phyloP scores from a whole-genome alignment of 1,140 invertebrate genomes.

The Musca domestica region DNA sequence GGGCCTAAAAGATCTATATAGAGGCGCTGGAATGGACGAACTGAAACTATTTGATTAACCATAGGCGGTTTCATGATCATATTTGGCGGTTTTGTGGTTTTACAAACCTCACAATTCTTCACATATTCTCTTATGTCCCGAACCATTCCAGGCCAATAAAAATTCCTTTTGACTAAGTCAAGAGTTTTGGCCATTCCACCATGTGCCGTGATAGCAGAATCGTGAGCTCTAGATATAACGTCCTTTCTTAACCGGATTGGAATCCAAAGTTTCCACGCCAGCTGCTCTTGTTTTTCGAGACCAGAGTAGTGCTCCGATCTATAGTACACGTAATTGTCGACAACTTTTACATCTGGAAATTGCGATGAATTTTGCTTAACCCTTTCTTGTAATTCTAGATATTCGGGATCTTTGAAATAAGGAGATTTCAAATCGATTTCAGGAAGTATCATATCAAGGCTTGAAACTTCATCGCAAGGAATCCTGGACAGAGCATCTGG shows the following conservation, averaged over 20 bases:
- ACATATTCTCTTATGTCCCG: too few relatives aligned
- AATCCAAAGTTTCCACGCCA: slow-evolving; percentile 25
- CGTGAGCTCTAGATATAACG: slow-evolving; percentile 16
- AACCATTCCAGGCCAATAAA: too few relatives aligned
- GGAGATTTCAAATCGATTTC: slow-evolving; percentile 4
- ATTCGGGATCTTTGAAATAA: neutral
- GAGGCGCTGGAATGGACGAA: too few relatives aligned
- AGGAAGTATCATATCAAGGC: neutral
- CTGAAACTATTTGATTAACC: too few relatives aligned
- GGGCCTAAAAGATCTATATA: neutral
- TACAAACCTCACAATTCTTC: too few relatives aligned
- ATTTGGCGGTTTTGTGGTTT: too few relatives aligned
- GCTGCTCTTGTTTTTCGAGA: neutral
- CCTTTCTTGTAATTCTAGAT: neutral
- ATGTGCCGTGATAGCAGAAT: neutral
- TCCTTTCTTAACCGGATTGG: neutral
- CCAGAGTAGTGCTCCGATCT: slow-evolving; percentile 16
- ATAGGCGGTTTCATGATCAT: too few relatives aligned
- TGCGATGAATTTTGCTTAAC: neutral
- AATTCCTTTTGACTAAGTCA: too few relatives aligned
- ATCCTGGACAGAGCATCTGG: slow-evolving; percentile 26
- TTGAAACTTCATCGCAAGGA: neutral
- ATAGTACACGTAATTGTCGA: neutral
- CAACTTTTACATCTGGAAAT: slow-evolving; percentile 1
- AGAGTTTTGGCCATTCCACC: too few relatives aligned